Conservation (phyloP, 2,797 vertebrate species). For the Sebastes paucispinis region DNA sequence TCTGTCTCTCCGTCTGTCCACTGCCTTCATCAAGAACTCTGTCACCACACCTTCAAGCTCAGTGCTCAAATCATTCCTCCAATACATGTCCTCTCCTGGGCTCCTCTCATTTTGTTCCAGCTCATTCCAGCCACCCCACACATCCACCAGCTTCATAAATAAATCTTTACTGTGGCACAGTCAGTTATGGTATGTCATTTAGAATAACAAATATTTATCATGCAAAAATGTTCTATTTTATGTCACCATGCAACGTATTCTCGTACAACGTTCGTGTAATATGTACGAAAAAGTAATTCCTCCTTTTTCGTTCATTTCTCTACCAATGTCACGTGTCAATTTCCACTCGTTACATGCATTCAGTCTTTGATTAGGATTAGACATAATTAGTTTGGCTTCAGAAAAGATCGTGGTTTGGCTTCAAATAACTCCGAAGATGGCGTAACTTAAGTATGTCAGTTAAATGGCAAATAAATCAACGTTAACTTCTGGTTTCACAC, state of each 20-base stretch:
- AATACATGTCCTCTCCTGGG: conserved; percentile 29
- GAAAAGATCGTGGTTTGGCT: too few species aligned
- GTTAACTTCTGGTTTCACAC: too few species aligned
- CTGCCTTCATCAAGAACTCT: conserved; percentile 40
- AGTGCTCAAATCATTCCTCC: conserved; percentile 38
- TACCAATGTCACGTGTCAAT: not conserved
- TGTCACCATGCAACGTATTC: not conserved
- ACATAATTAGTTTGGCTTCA: too few species aligned
- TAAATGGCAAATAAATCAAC: too few species aligned
- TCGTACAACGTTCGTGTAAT: not conserved
- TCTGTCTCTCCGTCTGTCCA: conserved; percentile 44
- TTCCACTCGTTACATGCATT: too few species aligned
- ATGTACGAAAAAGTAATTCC: not conserved
- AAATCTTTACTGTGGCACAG: conserved; percentile 3
- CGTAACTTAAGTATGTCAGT: too few species aligned
- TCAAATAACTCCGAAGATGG: not conserved
- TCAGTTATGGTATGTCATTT: not conserved
- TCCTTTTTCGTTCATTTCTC: not conserved
- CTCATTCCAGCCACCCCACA: conserved; percentile 37
- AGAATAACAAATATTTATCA: not conserved
- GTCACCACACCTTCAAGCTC: conserved; percentile 43
- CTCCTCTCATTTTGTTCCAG: conserved; percentile 38
- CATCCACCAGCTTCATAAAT: conserved; percentile 25
- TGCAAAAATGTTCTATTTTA: not conserved
- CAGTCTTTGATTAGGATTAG: too few species aligned